Evolutionary conservation across 2,888 invertebrate species (phyloP), one percentile per base, ranked within the genome.

Genomic region (Hydraecia micacea): DNA sequence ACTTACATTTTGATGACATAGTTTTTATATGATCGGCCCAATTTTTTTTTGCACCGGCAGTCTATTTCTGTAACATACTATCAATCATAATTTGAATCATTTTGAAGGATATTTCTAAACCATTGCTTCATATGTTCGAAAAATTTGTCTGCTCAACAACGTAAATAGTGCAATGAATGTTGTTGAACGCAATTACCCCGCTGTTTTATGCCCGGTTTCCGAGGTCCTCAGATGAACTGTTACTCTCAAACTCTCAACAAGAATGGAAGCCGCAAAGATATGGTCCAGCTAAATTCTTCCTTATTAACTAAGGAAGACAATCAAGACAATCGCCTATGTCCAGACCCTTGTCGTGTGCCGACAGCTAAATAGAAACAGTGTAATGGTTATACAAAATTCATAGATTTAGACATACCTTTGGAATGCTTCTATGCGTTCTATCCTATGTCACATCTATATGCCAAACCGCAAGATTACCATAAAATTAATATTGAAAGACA

Each of bases 391-490:
- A 32, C 36, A 63, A 58, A 55, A 74, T 46, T 15, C 25, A 62
- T 46, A 67, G 11, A 42, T 46, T 28, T 36, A 28, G 52, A 46
- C 36, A 46, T 52, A n/a, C 60, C 25, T 55, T 80, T 83, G 49
- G 60, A 68, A 77, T 82, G n/a, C 21, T 58, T 70, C 15, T 25
- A 42, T 66, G 21, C 32, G 46, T 52, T 36, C 36, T 32, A 36
- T 66, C 18, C 25, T 15, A 7, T 8, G 58, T n/a, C n/a, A n/a
- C n/a, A n/a, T n/a, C n/a, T n/a, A n/a, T n/a, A n/a, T 77, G 83
- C 83, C 78, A 86, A 84, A 84, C 86, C 83, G 15, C 83, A 73
- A 83, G 52, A 72, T 71, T 83, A 86, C 74, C 83, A 83, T 86
- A 74, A 63, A 77, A 83, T 77, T 77, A 65, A 74, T 81, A 81